Base-by-base conservation (phyloP, 2,113 vertebrate species). In the Rhea americana region DNA sequence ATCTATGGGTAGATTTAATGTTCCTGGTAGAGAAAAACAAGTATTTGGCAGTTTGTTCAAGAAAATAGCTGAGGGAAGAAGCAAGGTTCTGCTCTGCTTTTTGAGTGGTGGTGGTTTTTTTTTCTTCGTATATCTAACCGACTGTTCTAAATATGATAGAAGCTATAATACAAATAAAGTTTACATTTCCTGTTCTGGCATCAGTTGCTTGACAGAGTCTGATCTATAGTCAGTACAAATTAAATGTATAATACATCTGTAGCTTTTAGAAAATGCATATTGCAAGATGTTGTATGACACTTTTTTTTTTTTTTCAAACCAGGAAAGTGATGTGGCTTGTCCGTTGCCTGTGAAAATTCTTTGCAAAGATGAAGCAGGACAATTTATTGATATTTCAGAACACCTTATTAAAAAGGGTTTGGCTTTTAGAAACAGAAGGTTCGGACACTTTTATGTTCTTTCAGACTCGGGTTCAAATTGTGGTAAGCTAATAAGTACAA, bases 331-430 rank as follows among this genome's bases (percentile, higher is more conserved):
- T 26, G 96, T 76, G 45, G 43, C 81, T 47, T 95, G 82, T 91
- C 98, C 98, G 3, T 82, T 98, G 41, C 97, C 98, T 41, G 98
- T 99, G 90, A 98, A 96, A 91, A 97, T 99, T 84, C 95, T 97
- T 92, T 98, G 94, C 94, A 97, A 94, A 90, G 97, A 98, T 95
- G 96, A 95, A 94, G 97, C 87, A 51, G 98, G 98, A 89, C 94
- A 97, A 76, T 87, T 93, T 8, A 89, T 98, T 74, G 99, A 98
- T 96, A 89, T 99, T 62, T 98, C 98, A 45, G 98, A 99, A 85
- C 98, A 98, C 65, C 98, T 99, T 84, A 90, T 98, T 96, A 97
- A 96, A 53, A 97, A 98, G 92, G 99, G 99, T 53, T 98, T 99
- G 86, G 99, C 99, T 48, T 97, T 99, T 63, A 98, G 97, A 92